Base-by-base conservation (phyloP, 2,797 vertebrate species). In the Characodon lateralis region DNA sequence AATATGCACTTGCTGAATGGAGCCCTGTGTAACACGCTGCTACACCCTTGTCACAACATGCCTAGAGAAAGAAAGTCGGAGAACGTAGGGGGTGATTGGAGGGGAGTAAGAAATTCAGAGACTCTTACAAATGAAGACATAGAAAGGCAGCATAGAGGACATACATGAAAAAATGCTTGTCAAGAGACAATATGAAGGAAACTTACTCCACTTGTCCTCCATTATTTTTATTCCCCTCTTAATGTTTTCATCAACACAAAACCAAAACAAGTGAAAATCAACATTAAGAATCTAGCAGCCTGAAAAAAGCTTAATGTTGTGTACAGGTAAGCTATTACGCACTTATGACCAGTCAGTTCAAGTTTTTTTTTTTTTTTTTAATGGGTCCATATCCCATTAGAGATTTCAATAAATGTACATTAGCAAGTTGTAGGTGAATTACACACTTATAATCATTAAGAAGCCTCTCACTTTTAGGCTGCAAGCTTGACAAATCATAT, bases 31-130 rank as follows among this genome's bases (percentile, higher is more conserved):
- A 96, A 96, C 94, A 95, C 91, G 85, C 89, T 92, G 90, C 91
- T 89, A 90, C 90, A 88, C 77, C 82, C 95, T 69, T 96, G 95
- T 96, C 96, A 96, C 93, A 96, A 96, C 95, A 96, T 92, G 93
- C 93, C 94, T 91, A 87, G 39, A 83, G 84, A 91, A 83, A 87
- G 86, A 86, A 87, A 89, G 89, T 87, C 81, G 71, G 86, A 87
- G 71, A 74, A 66, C 6, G 73, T 68, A 71, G 83, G 78, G 84
- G 85, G 83, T 56, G 69, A 51, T 8, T 50, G 28, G 72, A 22
- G 69, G 59, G 72, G 76, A 79, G 79, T 51, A 76, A 85, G 87
- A 88, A 83, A 87, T 72, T 82, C 74, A 80, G 85, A 79, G 78
- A 88, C 76, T 79, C 78, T 89, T 89, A 89, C 89, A 78, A 91